Base-by-base conservation (phyloP, 2,113 vertebrate species). In the Limanda limanda region DNA sequence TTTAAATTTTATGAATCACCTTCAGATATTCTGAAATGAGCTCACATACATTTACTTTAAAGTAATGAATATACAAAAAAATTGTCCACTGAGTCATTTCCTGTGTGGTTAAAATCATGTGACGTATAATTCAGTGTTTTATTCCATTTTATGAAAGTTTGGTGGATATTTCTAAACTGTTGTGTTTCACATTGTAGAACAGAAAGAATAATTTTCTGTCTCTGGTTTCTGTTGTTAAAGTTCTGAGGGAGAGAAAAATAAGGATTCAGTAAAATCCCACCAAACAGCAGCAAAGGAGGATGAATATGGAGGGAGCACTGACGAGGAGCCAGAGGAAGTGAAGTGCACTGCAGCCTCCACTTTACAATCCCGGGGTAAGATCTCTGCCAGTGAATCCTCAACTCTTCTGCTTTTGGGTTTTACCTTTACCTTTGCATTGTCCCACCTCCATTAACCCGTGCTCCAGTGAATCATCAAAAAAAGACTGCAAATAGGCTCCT, bases 301-400 rank as follows among this genome's bases (percentile, higher is more conserved):
- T 21, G 90, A 92, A 31, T 94, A 94, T 52, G 91, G 78, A 54
- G 90, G 87, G 1, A 93, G 91, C 25, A 94, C 93, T 10, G 94
- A 94, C 37, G 93, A 94, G 4, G 88, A 88, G 24, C 47, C 57
- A 4, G 74, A 76, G 24, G 83, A 85, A 4, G 79, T 1, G 3
- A 40, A 45, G 31, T 0, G 54, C 2, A 8, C 78, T 11, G 14
- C 78, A 23, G 21, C 59, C 21, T 2, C 75, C 3, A 1, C 37
- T 0, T 35, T 13, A 11, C 42, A 70, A 0, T 20, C 63, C 5
- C 14, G 1, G 13, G 87, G 86, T 93, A 35, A 81, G 69, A 59
- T n/a, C 5, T 4, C 45, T 48, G 42, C 42, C 42, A 45, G 13
- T 45, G 42, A 51, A 14, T 3, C 47, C 52, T 2, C 20, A 2